These are phyloP conservation scores for Mormoops blainvillei DNA, from an alignment of 2,113 vertebrate genomes.

Conservation along the genomic window DNA sequence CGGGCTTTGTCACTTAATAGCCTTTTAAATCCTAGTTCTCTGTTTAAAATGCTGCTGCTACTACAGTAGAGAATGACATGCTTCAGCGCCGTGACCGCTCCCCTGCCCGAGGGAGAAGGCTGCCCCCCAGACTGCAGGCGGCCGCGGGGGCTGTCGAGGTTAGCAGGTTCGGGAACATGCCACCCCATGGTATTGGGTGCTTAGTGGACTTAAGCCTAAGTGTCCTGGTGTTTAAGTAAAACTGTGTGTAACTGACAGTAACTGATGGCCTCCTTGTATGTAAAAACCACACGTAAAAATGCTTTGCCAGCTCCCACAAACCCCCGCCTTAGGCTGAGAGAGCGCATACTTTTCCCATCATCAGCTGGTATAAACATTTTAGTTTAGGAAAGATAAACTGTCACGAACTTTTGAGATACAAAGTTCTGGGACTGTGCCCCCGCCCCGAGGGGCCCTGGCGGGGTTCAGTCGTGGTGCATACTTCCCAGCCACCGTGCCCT, in stretches of 20 bases:
- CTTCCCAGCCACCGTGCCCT: no score
- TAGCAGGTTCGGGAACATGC: background rate
- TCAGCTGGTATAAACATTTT: background rate
- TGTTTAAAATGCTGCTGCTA: no score
- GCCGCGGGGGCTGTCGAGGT: background rate
- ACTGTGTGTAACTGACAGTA: background rate
- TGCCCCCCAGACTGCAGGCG: no score
- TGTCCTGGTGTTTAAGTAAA: background rate
- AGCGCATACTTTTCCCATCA: background rate
- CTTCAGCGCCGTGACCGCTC: background rate
- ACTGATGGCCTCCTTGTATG: background rate
- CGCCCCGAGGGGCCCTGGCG: no score
- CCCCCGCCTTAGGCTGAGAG: background rate
- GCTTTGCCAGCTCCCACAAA: background rate
- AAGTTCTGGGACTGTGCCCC: background rate
- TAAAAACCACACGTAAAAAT: background rate
- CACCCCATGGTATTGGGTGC: accelerated
- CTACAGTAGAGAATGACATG: background rate
- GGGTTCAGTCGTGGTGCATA: background rate
- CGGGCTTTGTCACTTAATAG: background rate
- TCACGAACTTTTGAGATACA: background rate
- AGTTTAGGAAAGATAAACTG: background rate
- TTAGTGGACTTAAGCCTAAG: background rate
- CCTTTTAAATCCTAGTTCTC: background rate
- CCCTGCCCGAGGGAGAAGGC: no score